Conservation (phyloP, 2,113 vertebrate genomes). For the Aplodontia rufa region DNA sequence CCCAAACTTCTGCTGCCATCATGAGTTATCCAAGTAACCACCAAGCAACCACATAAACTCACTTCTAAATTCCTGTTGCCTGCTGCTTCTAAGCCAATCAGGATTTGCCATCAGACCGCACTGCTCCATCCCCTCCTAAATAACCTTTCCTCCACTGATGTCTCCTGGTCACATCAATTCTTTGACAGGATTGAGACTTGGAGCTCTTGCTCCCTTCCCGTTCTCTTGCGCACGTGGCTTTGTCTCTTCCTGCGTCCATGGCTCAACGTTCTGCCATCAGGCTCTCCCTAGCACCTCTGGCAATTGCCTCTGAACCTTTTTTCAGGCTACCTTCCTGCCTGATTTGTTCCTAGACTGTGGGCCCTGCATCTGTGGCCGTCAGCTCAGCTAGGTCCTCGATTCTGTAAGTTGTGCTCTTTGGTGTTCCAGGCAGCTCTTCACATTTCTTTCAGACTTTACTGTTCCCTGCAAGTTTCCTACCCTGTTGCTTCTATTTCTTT, state of each 20-base stretch:
- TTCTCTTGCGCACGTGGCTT: neutral
- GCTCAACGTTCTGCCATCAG: neutral
- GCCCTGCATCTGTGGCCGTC: neutral
- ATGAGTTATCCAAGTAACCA: neutral
- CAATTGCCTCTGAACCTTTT: neutral
- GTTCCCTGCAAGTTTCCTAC: neutral
- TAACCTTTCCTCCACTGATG: neutral
- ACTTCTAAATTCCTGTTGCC: neutral
- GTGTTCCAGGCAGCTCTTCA: too few species aligned
- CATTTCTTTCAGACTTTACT: neutral
- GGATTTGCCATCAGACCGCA: neutral
- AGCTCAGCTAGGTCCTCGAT: neutral
- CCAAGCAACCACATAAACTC: neutral
- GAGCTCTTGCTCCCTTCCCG: neutral
- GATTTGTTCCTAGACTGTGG: neutral
- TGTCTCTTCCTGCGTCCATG: neutral
- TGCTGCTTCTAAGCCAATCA: neutral
- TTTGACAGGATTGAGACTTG: neutral
- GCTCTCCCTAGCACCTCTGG: neutral
- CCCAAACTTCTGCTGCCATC: neutral
- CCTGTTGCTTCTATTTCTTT: neutral
- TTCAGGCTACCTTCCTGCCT: neutral
- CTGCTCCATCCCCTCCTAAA: neutral
- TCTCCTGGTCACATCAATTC: neutral
- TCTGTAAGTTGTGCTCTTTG: neutral